These are phyloP conservation scores for Eucidaris tribuloides DNA, from an alignment of 35 echinoderm and acorn worm species.

Conservation along the genomic window DNA sequence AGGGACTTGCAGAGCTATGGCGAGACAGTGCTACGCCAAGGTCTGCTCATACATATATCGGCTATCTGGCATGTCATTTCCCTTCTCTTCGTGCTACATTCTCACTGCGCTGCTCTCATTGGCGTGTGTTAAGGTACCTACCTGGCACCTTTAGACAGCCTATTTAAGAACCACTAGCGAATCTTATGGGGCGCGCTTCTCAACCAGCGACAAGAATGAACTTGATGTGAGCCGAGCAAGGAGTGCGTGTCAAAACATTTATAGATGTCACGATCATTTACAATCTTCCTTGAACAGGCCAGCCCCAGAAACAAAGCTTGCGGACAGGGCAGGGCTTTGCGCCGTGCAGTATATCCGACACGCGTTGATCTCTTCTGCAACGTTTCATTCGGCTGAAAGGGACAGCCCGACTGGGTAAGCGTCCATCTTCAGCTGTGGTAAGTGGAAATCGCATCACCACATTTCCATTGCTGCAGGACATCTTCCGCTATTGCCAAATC, in stretches of 20 bases:
- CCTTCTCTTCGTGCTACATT: slow-evolving; percentile 25
- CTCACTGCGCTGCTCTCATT: slow-evolving; percentile 50
- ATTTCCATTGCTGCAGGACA: slow-evolving; percentile 58
- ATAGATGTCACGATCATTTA: slow-evolving; percentile 14
- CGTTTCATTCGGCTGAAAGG: too few species aligned
- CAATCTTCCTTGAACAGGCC: slow-evolving; percentile 29
- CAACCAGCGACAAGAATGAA: slow-evolving; percentile 2
- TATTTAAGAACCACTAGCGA: background rate
- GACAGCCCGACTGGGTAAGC: too few species aligned
- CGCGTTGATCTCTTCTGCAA: too few species aligned
- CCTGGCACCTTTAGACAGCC: slow-evolving; percentile 17
- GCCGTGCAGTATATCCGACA: slow-evolving; percentile 38
- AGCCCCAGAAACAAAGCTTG: slow-evolving; percentile 30
- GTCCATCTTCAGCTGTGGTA: slow-evolving; percentile 30
- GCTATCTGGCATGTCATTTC: slow-evolving; percentile 41
- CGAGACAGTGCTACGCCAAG: slow-evolving; percentile 48
- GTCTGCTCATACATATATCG: slow-evolving; percentile 41
- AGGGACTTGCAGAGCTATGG: slow-evolving; percentile 45
- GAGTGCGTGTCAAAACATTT: background rate
- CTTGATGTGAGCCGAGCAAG: slow-evolving; percentile 7
- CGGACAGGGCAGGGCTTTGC: slow-evolving; percentile 25
- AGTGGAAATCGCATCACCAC: slow-evolving; percentile 42
- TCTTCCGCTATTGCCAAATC: slow-evolving; percentile 44
- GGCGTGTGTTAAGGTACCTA: slow-evolving; percentile 6
- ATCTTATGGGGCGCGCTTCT: slow-evolving; percentile 23